Evolutionary conservation across 2,888 invertebrate genomes (phyloP), one percentile per base, ranked within the genome.

Genomic region (Latheticus oryzae): DNA sequence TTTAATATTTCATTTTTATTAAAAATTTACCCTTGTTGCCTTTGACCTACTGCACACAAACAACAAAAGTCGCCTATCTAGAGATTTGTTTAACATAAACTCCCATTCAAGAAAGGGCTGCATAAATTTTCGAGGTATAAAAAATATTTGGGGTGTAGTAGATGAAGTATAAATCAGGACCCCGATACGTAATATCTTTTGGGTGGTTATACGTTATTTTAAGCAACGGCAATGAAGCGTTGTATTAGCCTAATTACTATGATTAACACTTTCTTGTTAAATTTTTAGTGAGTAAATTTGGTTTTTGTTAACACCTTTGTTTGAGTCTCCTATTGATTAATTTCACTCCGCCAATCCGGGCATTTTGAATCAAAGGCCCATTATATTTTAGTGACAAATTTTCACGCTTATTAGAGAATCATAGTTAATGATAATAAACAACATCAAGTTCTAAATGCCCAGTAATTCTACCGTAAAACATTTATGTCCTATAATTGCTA

Each of bases 231-330:
- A 11, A 23, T 21, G 21, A 23, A 32, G 30, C 45, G 32, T 45
- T 30, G 32, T 45, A 19, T 30, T 45, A 45, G 19, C 45, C 32
- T 45, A 45, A 45, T 45, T 45, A 45, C 21, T 13, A 45, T 45
- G 45, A 45, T 45, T 45, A 45, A 45, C n/a, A n/a, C n/a, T n/a
- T n/a, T n/a, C n/a, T n/a, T n/a, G n/a, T n/a, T n/a, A n/a, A n/a
- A n/a, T n/a, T n/a, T n/a, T 45, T 45, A 45, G 32, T 9, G 45
- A 12, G 30, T 42, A 32, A 28, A 43, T 43, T 28, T 16, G 42
- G 42, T 43, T 43, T 43, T 28, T 26, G 42, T 9, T 17, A 12
- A n/a, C 28, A 43, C 7, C 42, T 43, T 43, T 26, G 8, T 26
- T 17, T 43, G 26, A 21, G 26, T 40, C 2, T 43, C 26, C 24